phyloP scores from a whole-genome alignment of 2,113 vertebrate genomes.

The Albula goreensis region DNA sequence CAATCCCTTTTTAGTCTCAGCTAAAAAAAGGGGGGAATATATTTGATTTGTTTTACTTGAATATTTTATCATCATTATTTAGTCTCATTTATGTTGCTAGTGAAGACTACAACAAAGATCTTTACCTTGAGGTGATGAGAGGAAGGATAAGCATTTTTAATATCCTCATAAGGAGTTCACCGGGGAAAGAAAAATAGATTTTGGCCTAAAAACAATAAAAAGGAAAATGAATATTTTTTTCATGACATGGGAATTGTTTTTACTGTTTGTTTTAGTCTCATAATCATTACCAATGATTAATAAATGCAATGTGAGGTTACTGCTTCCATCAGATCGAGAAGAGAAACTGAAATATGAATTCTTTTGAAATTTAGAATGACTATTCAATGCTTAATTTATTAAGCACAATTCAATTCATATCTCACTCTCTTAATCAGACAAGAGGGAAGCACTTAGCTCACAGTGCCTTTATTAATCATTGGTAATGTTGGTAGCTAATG shows the following conservation, averaged over 20 bases:
- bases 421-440: too few species aligned
- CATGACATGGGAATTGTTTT: background rate
- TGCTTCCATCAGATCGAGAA: too few species aligned
- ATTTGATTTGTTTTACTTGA: background rate
- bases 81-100: background rate
- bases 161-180: conserved; percentile 89
- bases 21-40: background rate
- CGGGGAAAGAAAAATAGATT: conserved; percentile 86
- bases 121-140: conserved; percentile 86
- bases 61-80: background rate
- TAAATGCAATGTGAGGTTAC: too few species aligned
- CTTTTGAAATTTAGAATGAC: too few species aligned
- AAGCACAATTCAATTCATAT: background rate
- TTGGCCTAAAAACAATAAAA: conserved; percentile 70
- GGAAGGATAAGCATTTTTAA: conserved; percentile 89
- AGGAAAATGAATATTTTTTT: conserved; percentile 3
- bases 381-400: background rate
- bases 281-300: too few species aligned
- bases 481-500: background rate
- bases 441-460: background rate
- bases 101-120: too few species aligned
- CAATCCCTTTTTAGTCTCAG: too few species aligned
- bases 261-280: background rate
- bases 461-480: too few species aligned
- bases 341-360: too few species aligned